Percentiles rank a stretch among this genome's conserved stretches.
Conservation (phyloP, 2,113 vertebrate genomes). For the Neolamprologus sp. region DNA sequence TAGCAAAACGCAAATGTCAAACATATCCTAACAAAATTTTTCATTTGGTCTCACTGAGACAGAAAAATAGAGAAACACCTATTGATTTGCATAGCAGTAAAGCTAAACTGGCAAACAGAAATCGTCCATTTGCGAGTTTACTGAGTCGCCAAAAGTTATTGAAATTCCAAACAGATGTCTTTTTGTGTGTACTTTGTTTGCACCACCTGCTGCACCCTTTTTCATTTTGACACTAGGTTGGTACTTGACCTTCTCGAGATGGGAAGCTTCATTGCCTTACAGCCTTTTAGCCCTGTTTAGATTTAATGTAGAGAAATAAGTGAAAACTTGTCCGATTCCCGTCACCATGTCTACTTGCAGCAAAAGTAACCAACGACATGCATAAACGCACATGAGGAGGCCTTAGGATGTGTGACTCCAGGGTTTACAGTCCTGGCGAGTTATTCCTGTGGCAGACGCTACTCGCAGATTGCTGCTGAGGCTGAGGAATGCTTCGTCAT, state of each 20-base stretch:
- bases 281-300: background rate
- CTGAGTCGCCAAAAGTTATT: background rate
- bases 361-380: background rate
- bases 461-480: background rate
- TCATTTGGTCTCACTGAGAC: background rate
- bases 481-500: conserved; percentile 28
- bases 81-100: background rate
- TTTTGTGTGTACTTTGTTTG: background rate
- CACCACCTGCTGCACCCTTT: background rate
- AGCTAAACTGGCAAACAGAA: background rate
- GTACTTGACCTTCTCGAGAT: background rate
- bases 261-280: background rate
- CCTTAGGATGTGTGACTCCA: background rate
- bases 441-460: background rate
- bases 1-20: background rate
- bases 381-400: background rate
- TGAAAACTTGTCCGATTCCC: background rate
- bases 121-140: background rate
- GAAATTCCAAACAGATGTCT: background rate
- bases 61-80: background rate
- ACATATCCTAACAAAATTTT: background rate
- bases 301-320: background rate
- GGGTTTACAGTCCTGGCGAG: background rate
- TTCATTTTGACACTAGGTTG: background rate
- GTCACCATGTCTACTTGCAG: background rate